A percentile compares a stretch with the other conserved stretches of the same genome.
Evolutionary conservation across 2,797 vertebrate species (phyloP).

Genomic region (Tenualosa ilisha): DNA sequence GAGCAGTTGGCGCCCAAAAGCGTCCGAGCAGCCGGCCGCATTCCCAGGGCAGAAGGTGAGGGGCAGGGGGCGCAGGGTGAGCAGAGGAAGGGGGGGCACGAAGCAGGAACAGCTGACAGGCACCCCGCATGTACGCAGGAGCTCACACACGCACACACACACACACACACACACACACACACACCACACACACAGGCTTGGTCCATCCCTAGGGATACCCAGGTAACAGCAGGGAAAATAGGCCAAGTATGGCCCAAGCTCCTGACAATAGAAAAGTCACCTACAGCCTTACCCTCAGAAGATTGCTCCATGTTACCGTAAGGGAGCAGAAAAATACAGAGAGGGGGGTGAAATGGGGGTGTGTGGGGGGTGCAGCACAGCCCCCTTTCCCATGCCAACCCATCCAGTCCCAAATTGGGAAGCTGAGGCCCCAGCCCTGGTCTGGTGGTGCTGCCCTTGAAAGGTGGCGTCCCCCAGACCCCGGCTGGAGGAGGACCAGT

Average conservation of each 20-base stretch:
- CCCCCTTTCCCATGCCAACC: neutral
- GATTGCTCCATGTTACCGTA: neutral
- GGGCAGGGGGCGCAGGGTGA: slow-evolving; percentile 53
- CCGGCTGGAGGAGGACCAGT: slow-evolving; percentile 1
- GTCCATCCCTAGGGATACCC: slow-evolving; percentile 42
- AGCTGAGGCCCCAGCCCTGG: neutral
- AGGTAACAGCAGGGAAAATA: slow-evolving; percentile 46
- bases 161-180: slow-evolving; percentile 35
- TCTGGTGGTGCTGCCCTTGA: slow-evolving; percentile 11
- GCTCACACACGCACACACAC: slow-evolving; percentile 23
- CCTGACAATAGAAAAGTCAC: slow-evolving; percentile 40
- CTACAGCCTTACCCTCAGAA: slow-evolving; percentile 24
- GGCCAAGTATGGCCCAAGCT: slow-evolving; percentile 42
- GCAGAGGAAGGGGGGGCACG: slow-evolving; percentile 25
- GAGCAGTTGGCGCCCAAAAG: slow-evolving; percentile 79
- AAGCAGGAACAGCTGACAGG: slow-evolving; percentile 52
- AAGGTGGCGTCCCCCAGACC: slow-evolving; percentile 17
- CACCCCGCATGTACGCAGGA: slow-evolving; percentile 9
- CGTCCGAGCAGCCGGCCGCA: slow-evolving; percentile 75
- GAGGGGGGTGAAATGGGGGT: neutral
- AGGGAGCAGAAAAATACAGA: neutral
- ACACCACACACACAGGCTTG: slow-evolving; percentile 27
- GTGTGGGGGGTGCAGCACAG: neutral
- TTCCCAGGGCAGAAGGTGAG: slow-evolving; percentile 83
- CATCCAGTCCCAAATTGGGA: slow-evolving; percentile 6